Evolutionary conservation across 2,113 vertebrate genomes (phyloP).

Genomic region (Urocitellus parryii): DNA sequence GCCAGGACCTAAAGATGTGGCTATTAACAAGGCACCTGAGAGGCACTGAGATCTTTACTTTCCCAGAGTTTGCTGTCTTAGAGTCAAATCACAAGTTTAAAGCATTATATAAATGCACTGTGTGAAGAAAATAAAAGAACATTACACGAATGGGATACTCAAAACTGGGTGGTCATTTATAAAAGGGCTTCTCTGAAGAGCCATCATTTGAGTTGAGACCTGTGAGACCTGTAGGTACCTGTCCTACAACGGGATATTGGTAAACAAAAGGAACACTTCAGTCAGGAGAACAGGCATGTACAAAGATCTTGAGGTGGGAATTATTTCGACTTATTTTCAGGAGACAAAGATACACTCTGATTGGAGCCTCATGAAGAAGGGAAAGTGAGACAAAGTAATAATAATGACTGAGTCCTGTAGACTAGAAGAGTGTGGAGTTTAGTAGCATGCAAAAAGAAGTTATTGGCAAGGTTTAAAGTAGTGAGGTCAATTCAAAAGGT

Average conservation of each 20-base stretch:
- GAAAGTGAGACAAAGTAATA: background rate
- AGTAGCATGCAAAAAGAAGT: background rate
- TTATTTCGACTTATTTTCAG: background rate
- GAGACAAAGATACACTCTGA: background rate
- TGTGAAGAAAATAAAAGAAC: background rate
- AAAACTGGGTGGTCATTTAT: background rate
- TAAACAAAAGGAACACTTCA: background rate
- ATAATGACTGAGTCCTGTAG: background rate
- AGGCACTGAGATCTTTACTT: background rate
- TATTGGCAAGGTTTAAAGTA: background rate
- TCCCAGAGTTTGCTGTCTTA: slow-evolving; percentile 1
- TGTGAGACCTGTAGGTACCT: background rate
- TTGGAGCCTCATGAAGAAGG: background rate
- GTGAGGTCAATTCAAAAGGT: background rate
- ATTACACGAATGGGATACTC: background rate
- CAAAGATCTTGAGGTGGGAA: background rate
- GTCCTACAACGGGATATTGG: background rate
- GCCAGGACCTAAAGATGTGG: background rate
- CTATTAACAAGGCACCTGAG: background rate
- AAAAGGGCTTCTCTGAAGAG: background rate
- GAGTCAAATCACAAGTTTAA: background rate
- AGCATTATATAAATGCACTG: background rate
- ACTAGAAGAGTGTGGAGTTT: background rate
- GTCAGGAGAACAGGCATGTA: background rate
- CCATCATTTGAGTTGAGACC: background rate